These are phyloP conservation scores for Plutella xylostella DNA, from an alignment of 2,888 invertebrate genomes.

Conservation along the genomic window DNA sequence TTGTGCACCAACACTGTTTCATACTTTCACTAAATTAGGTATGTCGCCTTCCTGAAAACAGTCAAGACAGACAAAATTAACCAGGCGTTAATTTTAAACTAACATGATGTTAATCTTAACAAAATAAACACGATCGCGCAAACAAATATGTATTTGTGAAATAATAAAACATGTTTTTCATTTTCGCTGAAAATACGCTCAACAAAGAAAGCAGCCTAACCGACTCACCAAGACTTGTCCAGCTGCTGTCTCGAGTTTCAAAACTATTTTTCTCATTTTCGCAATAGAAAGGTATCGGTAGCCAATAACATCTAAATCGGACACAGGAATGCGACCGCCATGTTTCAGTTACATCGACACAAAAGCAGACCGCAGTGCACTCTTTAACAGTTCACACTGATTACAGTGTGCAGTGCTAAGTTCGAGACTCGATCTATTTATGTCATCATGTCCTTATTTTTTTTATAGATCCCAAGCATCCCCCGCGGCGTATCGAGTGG, in stretches of 20 bases:
- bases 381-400: conserved; percentile 34
- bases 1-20: background rate
- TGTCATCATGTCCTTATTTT: conserved; percentile 68
- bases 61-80: too few relatives aligned
- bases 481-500: conserved; percentile 56
- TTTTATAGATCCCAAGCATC: conserved; percentile 67
- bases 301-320: conserved; percentile 59
- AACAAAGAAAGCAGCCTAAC: conserved; percentile 27
- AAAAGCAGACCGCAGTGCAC: conserved; percentile 34
- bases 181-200: conserved; percentile 42
- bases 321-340: conserved; percentile 63
- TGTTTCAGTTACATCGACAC: conserved; percentile 67
- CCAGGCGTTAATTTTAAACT: too few relatives aligned
- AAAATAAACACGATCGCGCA: conserved; percentile 54
- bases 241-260: background rate
- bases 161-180: conserved; percentile 57
- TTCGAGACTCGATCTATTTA: conserved; percentile 61
- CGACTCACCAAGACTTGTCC: background rate
- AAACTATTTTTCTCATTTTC: conserved; percentile 21
- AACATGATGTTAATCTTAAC: too few relatives aligned
- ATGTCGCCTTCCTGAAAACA: background rate
- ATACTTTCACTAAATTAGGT: background rate
- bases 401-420: conserved; percentile 37
- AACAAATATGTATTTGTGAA: conserved; percentile 10
- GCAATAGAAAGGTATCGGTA: conserved; percentile 26